Evolutionary conservation across 2,888 invertebrate species (phyloP).

Genomic region (Mechanitis messenoides): DNA sequence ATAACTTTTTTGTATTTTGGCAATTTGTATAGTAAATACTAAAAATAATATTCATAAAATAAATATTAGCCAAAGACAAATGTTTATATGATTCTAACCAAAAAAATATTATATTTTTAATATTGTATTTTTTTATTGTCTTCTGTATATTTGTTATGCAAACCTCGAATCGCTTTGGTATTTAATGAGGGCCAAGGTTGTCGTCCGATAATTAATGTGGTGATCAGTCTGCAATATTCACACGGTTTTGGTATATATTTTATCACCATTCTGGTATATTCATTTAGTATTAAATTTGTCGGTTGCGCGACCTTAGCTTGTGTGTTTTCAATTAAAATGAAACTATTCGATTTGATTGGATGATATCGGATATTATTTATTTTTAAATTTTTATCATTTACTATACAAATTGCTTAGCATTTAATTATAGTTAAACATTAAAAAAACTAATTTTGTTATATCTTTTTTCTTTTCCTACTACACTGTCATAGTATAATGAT

Average conservation of each 20-base stretch:
- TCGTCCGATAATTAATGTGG: not conserved
- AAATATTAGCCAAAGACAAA: no score
- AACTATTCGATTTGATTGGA: not conserved
- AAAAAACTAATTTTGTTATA: no score
- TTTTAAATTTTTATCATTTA: not conserved
- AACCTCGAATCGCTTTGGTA: not conserved
- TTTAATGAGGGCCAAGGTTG: not conserved
- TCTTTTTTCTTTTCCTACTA: no score
- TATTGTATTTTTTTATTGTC: no score
- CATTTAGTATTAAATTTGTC: not conserved
- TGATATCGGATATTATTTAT: not conserved
- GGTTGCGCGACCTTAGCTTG: not conserved
- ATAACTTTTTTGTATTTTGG: no score
- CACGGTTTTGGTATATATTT: not conserved
- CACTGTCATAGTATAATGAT: no score
- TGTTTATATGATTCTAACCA: no score
- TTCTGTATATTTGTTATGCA: no score
- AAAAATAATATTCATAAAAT: no score
- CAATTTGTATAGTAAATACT: no score
- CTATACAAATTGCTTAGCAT: not conserved
- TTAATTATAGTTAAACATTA: no score
- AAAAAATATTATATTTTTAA: no score
- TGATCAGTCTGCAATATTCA: not conserved
- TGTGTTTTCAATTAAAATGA: slow-evolving; percentile 5
- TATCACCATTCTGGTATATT: not conserved